These are phyloP conservation scores for Tetramorium alpestre DNA, from an alignment of 1,140 invertebrate species.

Conservation along the genomic window DNA sequence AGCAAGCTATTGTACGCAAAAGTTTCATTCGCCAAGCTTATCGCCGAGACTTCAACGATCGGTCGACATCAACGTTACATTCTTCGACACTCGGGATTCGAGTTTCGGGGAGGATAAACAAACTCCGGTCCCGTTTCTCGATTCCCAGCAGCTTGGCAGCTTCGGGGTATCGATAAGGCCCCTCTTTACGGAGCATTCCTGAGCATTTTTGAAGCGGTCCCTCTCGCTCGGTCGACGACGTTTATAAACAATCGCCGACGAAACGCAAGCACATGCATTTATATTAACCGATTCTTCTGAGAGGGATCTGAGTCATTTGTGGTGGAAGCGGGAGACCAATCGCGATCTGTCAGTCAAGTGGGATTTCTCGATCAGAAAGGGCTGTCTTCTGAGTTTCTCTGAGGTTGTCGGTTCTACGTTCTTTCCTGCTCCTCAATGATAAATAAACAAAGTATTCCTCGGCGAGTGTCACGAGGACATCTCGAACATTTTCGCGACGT, in stretches of 20 bases:
- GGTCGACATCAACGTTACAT: background rate
- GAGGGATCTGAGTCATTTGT: slow-evolving; percentile 61
- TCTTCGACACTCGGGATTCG: background rate
- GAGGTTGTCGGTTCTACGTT: too few relatives aligned
- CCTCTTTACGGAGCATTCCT: background rate
- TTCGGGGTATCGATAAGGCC: slow-evolving; percentile 65
- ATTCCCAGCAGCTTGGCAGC: background rate
- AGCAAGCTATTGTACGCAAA: background rate
- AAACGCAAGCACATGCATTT: slow-evolving; percentile 46
- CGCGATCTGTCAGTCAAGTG: slow-evolving; percentile 63
- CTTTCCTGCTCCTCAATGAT: background rate
- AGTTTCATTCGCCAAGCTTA: background rate
- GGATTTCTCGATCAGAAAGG: slow-evolving; percentile 47
- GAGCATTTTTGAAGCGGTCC: background rate
- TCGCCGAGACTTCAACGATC: background rate
- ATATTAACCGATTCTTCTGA: slow-evolving; percentile 41
- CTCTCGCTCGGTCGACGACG: slow-evolving; percentile 13
- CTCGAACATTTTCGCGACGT: background rate
- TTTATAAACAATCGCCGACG: slow-evolving; percentile 66
- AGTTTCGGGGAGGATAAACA: background rate
- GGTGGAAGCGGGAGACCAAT: background rate
- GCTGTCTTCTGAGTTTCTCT: background rate
- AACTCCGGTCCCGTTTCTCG: background rate
- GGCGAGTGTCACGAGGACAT: background rate
- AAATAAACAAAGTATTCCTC: background rate